Base-by-base conservation (phyloP, 2,113 vertebrate species). In the Laticauda laticaudata region DNA sequence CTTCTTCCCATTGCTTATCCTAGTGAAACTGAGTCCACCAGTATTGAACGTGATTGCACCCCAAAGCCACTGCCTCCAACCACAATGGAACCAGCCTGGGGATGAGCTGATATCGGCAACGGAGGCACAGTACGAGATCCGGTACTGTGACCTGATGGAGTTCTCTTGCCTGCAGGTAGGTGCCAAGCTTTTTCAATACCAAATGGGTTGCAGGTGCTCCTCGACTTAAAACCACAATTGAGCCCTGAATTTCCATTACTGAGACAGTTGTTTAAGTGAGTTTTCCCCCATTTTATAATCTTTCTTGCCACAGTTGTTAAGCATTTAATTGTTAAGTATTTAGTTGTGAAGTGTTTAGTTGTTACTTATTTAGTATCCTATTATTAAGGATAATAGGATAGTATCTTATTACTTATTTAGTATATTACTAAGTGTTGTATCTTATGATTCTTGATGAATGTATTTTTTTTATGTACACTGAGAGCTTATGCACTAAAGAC, bases 21-120 rank as follows among this genome's bases (percentile, higher is more conserved):
- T 88, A 96, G 95, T 93, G 45, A 96, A 95, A 91, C 93, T 96
- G 90, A 91, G 43, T 10, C 15, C 92, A 5, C 95, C 95, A 0
- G 48, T 56, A 53, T 5, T 94, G 29, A 61, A 4, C 0, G 23
- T 5, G 2, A 2, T 8, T 12, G 59, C 89, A 0, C 20, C n/a
- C 61, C 55, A 90, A 48, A 89, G 75, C 14, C 45, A 10, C 5
- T 96, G 95, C 56, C 91, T 96, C 39, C 45, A 39, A 8, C 43
- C 93, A 18, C 53, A 24, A 2, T 96, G 95, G 95, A 34, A 12
- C 18, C 85, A 87, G 51, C 92, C 92, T 2, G 86, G 34, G 0
- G 45, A 89, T 0, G 91, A 94, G 29, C 43, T 93, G 15, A 24
- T 87, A 11, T 51, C 48, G 0, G 48, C 56, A 8, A n/a, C 90